phyloP scores from a whole-genome alignment of 2,888 invertebrate species.

The Saturnia japonica region DNA sequence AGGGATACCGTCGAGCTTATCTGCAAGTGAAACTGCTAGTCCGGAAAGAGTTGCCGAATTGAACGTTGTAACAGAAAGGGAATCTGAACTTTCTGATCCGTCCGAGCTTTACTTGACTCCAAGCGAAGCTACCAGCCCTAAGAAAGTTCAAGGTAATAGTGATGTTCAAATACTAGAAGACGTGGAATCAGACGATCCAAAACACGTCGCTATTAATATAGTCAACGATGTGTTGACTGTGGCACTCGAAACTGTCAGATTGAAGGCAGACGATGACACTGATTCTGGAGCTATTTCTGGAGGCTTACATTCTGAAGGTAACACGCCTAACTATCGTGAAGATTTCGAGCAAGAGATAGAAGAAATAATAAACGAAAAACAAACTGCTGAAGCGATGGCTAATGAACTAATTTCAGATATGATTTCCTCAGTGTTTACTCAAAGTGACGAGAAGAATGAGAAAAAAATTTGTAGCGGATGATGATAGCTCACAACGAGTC shows the following conservation, averaged over 20 bases:
- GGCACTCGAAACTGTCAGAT: slow-evolving; percentile 69
- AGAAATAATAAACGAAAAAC: slow-evolving; percentile 63
- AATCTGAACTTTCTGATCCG: slow-evolving; percentile 85
- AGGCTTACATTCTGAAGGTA: slow-evolving; percentile 71
- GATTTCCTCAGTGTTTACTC: slow-evolving; percentile 54
- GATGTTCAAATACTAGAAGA: slow-evolving; percentile 56
- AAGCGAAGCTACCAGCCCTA: slow-evolving; percentile 82
- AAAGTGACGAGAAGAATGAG: slow-evolving; percentile 43
- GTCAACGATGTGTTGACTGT: slow-evolving; percentile 77
- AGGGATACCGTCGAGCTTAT: slow-evolving; percentile 75
- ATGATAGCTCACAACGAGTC: slow-evolving; percentile 57
- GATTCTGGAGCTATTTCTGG: slow-evolving; percentile 77
- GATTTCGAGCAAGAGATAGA: slow-evolving; percentile 74
- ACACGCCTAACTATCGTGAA: slow-evolving; percentile 73
- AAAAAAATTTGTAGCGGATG: slow-evolving; percentile 28
- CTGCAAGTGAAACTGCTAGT: slow-evolving; percentile 74
- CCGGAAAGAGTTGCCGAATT: slow-evolving; percentile 71
- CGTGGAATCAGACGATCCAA: slow-evolving; percentile 60
- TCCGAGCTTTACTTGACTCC: slow-evolving; percentile 87
- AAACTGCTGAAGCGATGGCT: slow-evolving; percentile 60
- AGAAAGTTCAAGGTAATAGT: slow-evolving; percentile 70
- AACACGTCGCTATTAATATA: slow-evolving; percentile 71
- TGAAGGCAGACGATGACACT: slow-evolving; percentile 72
- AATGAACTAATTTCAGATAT: slow-evolving; percentile 66
- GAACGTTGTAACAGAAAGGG: slow-evolving; percentile 73